Percentiles rank a stretch among this genome's conserved stretches.
Evolutionary conservation across 2,797 vertebrate genomes (phyloP).

Genomic region (Pteropus rufus): DNA sequence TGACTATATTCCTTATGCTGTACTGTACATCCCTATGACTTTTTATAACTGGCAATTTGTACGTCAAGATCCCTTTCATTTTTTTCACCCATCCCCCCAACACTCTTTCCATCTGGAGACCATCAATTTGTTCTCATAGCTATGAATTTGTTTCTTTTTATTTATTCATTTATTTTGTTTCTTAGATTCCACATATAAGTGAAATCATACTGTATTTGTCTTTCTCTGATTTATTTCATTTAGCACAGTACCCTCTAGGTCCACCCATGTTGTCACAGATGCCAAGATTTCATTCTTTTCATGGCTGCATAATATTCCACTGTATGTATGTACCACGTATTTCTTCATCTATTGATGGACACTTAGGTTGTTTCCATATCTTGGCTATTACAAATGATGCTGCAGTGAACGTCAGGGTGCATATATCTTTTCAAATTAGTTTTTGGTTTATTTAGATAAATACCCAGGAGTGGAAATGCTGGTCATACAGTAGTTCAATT

Average conservation of each 20-base stretch:
- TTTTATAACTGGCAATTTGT: neutral
- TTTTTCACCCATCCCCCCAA: neutral
- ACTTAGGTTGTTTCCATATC: neutral
- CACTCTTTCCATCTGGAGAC: neutral
- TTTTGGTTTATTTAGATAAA: neutral
- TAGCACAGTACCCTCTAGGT: neutral
- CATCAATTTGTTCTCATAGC: neutral
- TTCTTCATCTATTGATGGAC: no score
- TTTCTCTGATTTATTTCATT: neutral
- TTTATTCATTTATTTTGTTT: neutral
- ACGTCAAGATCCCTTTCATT: neutral
- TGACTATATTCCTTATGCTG: neutral
- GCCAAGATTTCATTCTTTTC: neutral
- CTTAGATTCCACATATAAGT: neutral
- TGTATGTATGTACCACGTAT: neutral
- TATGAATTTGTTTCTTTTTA: neutral
- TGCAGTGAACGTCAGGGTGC: neutral
- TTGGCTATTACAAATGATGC: neutral
- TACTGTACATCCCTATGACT: neutral
- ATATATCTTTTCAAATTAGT: neutral
- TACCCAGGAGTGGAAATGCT: neutral
- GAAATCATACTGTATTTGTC: neutral
- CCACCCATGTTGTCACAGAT: neutral
- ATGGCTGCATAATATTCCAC: neutral
- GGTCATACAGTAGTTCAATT: neutral